Conservation (phyloP, 2,797 vertebrate genomes). For the Threskiornis aethiopicus region DNA sequence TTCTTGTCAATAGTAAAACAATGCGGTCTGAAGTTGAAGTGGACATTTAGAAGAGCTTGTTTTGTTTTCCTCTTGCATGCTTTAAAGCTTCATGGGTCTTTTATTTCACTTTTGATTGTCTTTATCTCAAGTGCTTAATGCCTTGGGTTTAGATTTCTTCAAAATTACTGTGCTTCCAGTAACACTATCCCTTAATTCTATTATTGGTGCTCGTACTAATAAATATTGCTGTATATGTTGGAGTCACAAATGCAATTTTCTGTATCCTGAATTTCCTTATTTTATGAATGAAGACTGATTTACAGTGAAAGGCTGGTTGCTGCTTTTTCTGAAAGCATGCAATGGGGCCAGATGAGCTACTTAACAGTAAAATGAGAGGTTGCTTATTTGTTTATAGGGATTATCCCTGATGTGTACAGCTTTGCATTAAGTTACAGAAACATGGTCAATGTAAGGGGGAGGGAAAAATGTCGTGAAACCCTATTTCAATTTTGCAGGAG, state of each 20-base stretch:
- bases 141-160: background rate
- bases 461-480: background rate
- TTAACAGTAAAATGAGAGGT: background rate
- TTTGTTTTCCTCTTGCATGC: background rate
- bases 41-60: background rate
- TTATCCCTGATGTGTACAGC: background rate
- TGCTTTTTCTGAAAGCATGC: background rate
- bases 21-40: background rate
- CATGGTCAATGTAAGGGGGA: background rate
- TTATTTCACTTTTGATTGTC: background rate
- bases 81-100: background rate
- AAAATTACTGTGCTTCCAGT: background rate
- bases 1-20: background rate
- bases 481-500: constrained; percentile 79
- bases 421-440: background rate
- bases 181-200: background rate
- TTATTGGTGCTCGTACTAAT: background rate
- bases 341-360: background rate
- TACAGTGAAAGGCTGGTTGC: background rate
- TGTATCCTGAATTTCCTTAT: background rate
- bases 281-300: background rate
- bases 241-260: background rate
- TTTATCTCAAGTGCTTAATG: background rate
- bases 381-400: background rate
- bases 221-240: background rate